Evolutionary conservation across 1,140 invertebrate species (phyloP).

Genomic region (Cyphomyrmex costatus): DNA sequence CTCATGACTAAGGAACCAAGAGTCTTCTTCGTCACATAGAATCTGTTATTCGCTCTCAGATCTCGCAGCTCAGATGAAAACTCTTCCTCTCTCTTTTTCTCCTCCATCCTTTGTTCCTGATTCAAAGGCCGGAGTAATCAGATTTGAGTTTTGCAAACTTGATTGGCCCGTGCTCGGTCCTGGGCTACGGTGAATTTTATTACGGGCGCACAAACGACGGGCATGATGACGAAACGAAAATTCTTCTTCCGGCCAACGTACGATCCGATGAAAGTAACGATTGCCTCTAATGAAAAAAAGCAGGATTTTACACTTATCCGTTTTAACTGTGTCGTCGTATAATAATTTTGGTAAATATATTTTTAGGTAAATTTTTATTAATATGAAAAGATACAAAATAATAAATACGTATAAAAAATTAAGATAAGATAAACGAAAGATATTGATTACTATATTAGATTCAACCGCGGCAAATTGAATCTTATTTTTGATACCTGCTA

Average conservation of each 20-base stretch:
- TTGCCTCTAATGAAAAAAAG: constrained; percentile 32
- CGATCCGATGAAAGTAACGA: constrained; percentile 17
- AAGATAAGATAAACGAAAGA: constrained; percentile 7
- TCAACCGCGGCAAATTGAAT: background rate
- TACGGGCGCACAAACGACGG: constrained; percentile 70
- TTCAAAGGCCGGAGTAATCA: constrained; percentile 75
- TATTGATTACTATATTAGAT: background rate
- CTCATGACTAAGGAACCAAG: constrained; percentile 18
- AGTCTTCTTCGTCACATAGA: constrained; percentile 39
- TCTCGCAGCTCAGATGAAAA: constrained; percentile 34
- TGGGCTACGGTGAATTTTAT: constrained; percentile 72
- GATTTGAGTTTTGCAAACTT: constrained; percentile 78
- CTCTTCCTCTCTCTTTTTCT: constrained; percentile 39
- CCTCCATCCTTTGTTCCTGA: constrained; percentile 64
- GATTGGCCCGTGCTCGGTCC: constrained; percentile 67
- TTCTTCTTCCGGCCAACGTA: constrained; percentile 51
- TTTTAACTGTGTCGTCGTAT: background rate
- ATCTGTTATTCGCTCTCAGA: constrained; percentile 50
- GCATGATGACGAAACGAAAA: constrained; percentile 69
- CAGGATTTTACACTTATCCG: constrained; percentile 4
- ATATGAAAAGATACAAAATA: background rate
- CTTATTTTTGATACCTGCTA: background rate
- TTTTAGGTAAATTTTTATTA: background rate
- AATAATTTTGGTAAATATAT: background rate
- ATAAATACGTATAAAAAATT: background rate